Percentiles rank a stretch among this genome's conserved stretches.
phyloP scores from a whole-genome alignment of 92 coral and sea anemone species.

The Heteractis magnifica region DNA sequence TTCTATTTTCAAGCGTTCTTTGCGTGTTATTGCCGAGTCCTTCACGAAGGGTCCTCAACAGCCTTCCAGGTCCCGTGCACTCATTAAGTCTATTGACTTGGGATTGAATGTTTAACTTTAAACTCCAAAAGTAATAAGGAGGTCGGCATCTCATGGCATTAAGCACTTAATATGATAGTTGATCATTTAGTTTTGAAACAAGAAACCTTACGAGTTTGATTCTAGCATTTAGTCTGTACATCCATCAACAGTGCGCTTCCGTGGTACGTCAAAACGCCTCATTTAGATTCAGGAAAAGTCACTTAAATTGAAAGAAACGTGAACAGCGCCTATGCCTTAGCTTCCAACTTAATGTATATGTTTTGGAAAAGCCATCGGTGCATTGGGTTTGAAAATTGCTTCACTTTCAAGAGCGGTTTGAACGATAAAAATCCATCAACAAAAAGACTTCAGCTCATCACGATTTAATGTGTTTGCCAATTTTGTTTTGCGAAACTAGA shows the following conservation, averaged over 20 bases:
- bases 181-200: conserved; percentile 31
- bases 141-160: conserved; percentile 33
- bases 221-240: conserved; percentile 17
- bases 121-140: conserved; percentile 12
- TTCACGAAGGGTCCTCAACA: conserved; percentile 1
- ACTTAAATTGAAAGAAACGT: conserved; percentile 10
- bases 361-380: conserved; percentile 19
- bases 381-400: conserved; percentile 12
- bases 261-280: conserved; percentile 27
- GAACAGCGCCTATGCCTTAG: background rate
- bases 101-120: conserved; percentile 24
- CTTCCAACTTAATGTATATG: conserved; percentile 12
- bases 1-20: background rate
- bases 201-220: conserved; percentile 20
- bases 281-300: conserved; percentile 18
- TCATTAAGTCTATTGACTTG: conserved; percentile 22
- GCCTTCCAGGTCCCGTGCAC: conserved; percentile 9
- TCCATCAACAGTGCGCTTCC: conserved; percentile 27
- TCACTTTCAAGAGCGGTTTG: conserved; percentile 39
- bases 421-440: conserved; percentile 11
- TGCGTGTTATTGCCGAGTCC: background rate
- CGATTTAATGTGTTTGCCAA: conserved; percentile 35
- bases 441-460: conserved; percentile 36
- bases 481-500: conserved; percentile 7
- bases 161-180: conserved; percentile 30